Evolutionary conservation across 2,113 vertebrate species (phyloP).

Genomic region (Antigone vipio): DNA sequence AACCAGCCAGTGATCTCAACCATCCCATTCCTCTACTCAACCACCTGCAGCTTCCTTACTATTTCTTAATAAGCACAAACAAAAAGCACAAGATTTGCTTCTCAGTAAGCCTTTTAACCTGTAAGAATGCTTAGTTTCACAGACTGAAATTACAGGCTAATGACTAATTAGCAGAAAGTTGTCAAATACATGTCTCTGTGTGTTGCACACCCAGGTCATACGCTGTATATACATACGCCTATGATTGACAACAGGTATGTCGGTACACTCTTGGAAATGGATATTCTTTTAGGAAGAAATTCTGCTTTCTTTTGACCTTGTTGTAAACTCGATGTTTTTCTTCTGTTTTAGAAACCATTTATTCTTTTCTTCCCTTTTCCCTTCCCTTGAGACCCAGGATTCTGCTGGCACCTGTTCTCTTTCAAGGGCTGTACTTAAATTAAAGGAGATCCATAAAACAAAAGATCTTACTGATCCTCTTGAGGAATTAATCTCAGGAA

Average conservation of each 20-base stretch:
- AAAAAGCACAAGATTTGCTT: not conserved
- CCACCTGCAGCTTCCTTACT: not conserved
- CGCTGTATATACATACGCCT: rapidly evolving
- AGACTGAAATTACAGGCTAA: not conserved
- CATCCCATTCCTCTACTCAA: not conserved
- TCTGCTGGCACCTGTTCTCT: not conserved
- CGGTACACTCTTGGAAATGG: not conserved
- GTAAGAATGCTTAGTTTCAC: not conserved
- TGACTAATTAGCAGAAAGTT: not conserved
- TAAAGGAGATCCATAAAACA: not conserved
- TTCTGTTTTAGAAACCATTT: not conserved
- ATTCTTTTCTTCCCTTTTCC: not conserved
- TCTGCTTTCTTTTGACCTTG: not conserved
- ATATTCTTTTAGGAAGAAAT: not conserved
- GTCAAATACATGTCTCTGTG: rapidly evolving
- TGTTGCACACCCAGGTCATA: not conserved
- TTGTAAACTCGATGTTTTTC: not conserved
- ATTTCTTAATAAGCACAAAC: not conserved
- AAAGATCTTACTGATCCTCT: not conserved
- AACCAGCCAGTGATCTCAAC: not conserved
- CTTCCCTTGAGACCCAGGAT: not conserved
- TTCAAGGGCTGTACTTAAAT: not conserved
- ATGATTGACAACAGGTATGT: not conserved
- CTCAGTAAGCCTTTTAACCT: not conserved
- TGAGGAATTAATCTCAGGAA: not conserved